These are phyloP conservation scores for Polypedilum vanderplanki DNA, from an alignment of 1,140 invertebrate species.

Conservation along the genomic window DNA sequence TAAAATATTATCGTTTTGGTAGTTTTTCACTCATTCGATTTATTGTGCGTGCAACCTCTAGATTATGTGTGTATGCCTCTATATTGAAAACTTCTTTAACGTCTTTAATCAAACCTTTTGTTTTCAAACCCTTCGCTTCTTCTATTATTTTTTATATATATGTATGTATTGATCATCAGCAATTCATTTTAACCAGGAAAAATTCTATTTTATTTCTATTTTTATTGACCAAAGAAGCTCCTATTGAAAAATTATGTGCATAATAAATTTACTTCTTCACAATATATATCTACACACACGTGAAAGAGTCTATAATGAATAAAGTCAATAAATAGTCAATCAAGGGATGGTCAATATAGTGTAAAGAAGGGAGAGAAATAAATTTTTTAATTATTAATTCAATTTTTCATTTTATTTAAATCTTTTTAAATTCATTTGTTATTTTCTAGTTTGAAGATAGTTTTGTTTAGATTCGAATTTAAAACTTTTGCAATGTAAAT, in stretches of 20 bases:
- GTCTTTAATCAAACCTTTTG: constrained; percentile 6
- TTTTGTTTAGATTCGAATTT: too few species aligned
- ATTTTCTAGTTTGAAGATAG: too few species aligned
- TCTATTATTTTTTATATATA: constrained; percentile 15
- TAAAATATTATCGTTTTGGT: constrained; percentile 22
- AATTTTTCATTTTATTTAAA: too few species aligned
- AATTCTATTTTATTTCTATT: not conserved
- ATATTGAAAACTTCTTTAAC: not conserved
- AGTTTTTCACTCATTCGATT: constrained; percentile 17
- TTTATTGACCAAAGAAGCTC: not conserved
- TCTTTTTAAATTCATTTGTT: too few species aligned
- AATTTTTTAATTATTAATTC: too few species aligned
- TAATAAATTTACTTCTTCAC: constrained; percentile 20
- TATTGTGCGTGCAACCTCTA: constrained; percentile 24
- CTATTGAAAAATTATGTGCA: constrained; percentile 13
- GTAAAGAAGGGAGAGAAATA: too few species aligned
- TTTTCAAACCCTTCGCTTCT: not conserved
- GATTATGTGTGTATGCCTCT: too few species aligned
- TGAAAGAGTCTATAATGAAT: too few species aligned
- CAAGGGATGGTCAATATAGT: too few species aligned
- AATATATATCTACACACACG: not conserved
- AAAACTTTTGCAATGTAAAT: too few species aligned
- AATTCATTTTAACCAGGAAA: not conserved
- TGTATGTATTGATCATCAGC: not conserved
- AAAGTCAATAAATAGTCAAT: too few species aligned